Evolutionary conservation across 2,888 invertebrate species (phyloP).

Genomic region (Lasioglossum pauxillum): DNA sequence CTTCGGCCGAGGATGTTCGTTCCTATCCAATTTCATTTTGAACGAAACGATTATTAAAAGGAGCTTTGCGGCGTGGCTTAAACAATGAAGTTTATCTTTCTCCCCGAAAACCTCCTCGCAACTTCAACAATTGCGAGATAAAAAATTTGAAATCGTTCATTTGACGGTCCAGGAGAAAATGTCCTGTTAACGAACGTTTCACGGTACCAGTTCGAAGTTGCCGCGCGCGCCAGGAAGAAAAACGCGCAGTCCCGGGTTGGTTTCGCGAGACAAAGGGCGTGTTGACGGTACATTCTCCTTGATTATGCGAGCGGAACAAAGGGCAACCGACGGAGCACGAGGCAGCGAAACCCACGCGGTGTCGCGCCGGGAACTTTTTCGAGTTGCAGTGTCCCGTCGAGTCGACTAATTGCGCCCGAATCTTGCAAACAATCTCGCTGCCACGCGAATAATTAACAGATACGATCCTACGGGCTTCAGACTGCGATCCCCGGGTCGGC

Average conservation of each 20-base stretch:
- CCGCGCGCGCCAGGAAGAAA: background rate
- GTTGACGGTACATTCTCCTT: constrained; percentile 44
- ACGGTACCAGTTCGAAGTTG: background rate
- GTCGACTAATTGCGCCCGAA: constrained; percentile 58
- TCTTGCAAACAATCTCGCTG: constrained; percentile 32
- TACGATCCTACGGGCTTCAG: constrained; percentile 8
- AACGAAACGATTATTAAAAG: background rate
- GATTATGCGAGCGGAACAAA: constrained; percentile 63
- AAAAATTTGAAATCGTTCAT: background rate
- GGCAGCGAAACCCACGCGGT: background rate
- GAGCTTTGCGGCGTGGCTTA: too few relatives aligned
- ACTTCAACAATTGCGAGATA: background rate
- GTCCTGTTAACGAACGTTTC: background rate
- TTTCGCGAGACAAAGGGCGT: constrained; percentile 4
- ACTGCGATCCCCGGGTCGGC: constrained; percentile 10
- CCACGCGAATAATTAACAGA: constrained; percentile 55
- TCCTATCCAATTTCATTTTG: background rate
- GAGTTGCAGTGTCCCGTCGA: constrained; percentile 44
- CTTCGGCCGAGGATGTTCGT: background rate
- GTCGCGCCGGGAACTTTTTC: constrained; percentile 44
- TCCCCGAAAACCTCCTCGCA: background rate
- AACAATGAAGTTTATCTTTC: background rate
- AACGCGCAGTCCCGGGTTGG: background rate
- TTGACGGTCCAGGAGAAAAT: background rate
- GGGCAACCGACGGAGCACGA: constrained; percentile 19